A percentile compares a stretch with the other conserved stretches of the same genome.
These are phyloP conservation scores for Adelognathus sp. DNA, from an alignment of 2,888 invertebrate genomes.

Conservation along the genomic window DNA sequence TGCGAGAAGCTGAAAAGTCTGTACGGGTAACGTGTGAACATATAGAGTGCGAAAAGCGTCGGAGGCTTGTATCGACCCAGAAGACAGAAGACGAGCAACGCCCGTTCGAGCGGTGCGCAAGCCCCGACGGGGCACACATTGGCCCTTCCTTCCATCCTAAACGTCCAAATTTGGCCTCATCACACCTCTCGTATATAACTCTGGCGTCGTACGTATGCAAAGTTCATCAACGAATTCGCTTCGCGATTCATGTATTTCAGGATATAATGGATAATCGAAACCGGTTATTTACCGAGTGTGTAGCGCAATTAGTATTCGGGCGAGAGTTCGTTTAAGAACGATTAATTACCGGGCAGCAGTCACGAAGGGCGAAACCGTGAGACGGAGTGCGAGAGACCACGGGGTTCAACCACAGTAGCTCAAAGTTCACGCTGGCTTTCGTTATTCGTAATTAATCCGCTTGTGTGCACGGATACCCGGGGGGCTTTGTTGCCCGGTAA, in stretches of 20 bases:
- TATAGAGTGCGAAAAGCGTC: conserved; percentile 10
- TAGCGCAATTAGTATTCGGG: conserved; percentile 48
- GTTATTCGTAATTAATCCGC: conserved; percentile 61
- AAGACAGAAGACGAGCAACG: conserved; percentile 43
- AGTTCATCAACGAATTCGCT: not conserved
- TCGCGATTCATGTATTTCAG: not conserved
- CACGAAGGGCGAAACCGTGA: not conserved
- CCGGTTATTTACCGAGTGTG: conserved; percentile 50
- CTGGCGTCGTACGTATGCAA: no score
- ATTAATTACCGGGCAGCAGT: conserved; percentile 51
- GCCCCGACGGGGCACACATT: conserved; percentile 17
- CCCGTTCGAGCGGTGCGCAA: conserved; percentile 44
- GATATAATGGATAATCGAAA: conserved; percentile 41
- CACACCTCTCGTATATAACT: no score
- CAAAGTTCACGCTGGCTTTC: conserved; percentile 49
- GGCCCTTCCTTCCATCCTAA: no score
- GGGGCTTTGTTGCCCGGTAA: conserved; percentile 53
- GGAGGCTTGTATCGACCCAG: conserved; percentile 40
- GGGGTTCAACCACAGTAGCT: not conserved
- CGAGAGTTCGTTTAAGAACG: conserved; percentile 52
- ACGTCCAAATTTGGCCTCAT: conserved; percentile 30
- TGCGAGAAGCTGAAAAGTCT: conserved; percentile 16
- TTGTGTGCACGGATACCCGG: conserved; percentile 20
- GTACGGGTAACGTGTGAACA: not conserved
- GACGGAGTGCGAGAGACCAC: not conserved